phyloP scores from a whole-genome alignment of 2,888 invertebrate genomes.

The Cataglyphis altisquamis region DNA sequence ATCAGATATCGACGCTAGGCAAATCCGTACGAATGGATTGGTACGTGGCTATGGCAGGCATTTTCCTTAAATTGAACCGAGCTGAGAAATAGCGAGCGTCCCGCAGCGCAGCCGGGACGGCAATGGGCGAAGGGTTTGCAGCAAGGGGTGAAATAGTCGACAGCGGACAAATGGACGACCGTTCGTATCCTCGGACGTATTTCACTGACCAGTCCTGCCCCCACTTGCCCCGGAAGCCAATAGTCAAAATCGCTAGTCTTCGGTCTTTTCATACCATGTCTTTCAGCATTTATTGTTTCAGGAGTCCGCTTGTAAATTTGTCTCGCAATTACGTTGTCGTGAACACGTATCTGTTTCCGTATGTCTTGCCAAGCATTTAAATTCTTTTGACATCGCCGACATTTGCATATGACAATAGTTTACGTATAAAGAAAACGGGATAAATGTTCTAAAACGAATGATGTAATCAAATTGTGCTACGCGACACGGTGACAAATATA shows the following conservation, averaged over 20 bases:
- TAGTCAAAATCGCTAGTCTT: slow-evolving; percentile 49
- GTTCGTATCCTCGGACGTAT: slow-evolving; percentile 81
- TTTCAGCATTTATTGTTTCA: slow-evolving; percentile 72
- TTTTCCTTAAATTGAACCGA: slow-evolving; percentile 82
- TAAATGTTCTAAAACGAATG: background rate
- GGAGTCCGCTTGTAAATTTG: slow-evolving; percentile 40
- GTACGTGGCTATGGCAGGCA: slow-evolving; percentile 72
- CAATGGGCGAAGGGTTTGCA: slow-evolving; percentile 44
- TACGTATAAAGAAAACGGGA: slow-evolving; percentile 8
- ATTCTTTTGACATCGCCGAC: slow-evolving; percentile 19
- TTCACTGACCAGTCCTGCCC: slow-evolving; percentile 76
- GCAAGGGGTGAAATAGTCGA: slow-evolving; percentile 67
- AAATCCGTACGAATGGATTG: slow-evolving; percentile 77
- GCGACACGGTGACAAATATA: background rate
- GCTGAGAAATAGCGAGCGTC: slow-evolving; percentile 81
- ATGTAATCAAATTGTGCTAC: background rate
- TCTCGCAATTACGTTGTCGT: slow-evolving; percentile 9
- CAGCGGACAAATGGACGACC: slow-evolving; percentile 83
- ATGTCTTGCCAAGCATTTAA: background rate
- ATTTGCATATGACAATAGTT: slow-evolving; percentile 15
- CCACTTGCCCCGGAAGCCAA: slow-evolving; percentile 68
- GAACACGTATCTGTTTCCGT: slow-evolving; percentile 1
- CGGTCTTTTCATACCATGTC: slow-evolving; percentile 49
- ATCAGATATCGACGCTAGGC: slow-evolving; percentile 67
- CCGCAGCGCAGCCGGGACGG: slow-evolving; percentile 42